Percentiles rank a stretch among this genome's conserved stretches.
These are phyloP conservation scores for Chironomus riparius DNA, from an alignment of 2,888 invertebrate species.

Conservation along the genomic window DNA sequence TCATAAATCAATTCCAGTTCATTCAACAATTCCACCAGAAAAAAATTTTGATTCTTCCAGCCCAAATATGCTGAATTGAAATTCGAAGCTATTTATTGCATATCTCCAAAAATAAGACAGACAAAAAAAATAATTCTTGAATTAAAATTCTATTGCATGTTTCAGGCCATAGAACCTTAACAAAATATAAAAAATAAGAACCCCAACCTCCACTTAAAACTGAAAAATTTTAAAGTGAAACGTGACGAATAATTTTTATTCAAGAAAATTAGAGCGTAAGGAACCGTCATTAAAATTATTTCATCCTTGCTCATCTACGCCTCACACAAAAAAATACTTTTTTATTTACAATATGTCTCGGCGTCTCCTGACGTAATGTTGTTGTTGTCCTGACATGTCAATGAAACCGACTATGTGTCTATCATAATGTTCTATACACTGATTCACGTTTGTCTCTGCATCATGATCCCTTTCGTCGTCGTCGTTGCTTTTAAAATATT, in stretches of 20 bases:
- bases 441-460: too few relatives aligned
- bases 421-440: background rate
- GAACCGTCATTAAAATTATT: background rate
- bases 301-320: too few relatives aligned
- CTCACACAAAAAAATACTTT: too few relatives aligned
- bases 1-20: too few relatives aligned
- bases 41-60: too few relatives aligned
- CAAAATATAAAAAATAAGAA: too few relatives aligned
- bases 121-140: background rate
- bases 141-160: background rate
- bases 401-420: background rate
- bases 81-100: too few relatives aligned
- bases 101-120: background rate
- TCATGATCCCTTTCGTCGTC: too few relatives aligned
- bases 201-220: too few relatives aligned
- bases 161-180: background rate
- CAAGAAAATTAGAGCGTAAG: background rate
- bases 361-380: background rate
- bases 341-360: background rate
- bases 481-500: too few relatives aligned
- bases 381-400: background rate
- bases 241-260: background rate
- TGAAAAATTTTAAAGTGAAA: background rate
- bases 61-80: too few relatives aligned
- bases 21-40: too few relatives aligned